Evolutionary conservation across 1,140 invertebrate genomes (phyloP), one percentile per base, ranked within the genome.

Genomic region (Plodia interpunctella): DNA sequence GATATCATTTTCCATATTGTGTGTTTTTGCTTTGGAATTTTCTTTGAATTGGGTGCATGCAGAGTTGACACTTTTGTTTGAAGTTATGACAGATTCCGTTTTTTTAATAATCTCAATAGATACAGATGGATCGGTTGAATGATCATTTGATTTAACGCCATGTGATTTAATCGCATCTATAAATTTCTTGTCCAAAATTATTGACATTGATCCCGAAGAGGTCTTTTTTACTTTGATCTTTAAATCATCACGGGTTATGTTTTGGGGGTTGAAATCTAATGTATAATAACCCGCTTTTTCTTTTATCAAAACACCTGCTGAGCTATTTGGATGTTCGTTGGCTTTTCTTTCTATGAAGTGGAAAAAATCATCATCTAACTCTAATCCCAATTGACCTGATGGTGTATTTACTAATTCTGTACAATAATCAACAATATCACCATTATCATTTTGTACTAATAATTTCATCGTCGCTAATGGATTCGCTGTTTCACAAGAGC

Each of bases 291-390:
- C 68, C 13, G 63, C 62, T n/a, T 57, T 21, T 49, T 66, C 66
- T 65, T 65, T 66, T 53, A 62, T 66, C 35, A 20, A 77, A 58
- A n/a, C 56, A 57, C 38, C 38, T 18, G 68, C 57, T 59, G 52
- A 63, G 13, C 70, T 44, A 32, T 64, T 62, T 28, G 55, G 50
- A 54, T 72, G 60, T 25, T 66, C 50, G 57, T 62, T 21, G 9
- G 54, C 63, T 54, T 65, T 70, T 21, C 61, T 54, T 38, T 79
- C 65, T 38, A 81, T 67, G 5, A 68, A 35, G 8, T 70, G 55
- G 20, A 78, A 63, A 11, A 69, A 20, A 38, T 66, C 62, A 60
- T 78, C 58, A 61, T 81, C 61, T 54, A 79, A 49, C 25, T 65
- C 70, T 8, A 76, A 62, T 19, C 63, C 68, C 49, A 78, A 63